These are phyloP conservation scores for Nymphalis urticae DNA, from an alignment of 2,888 invertebrate species.

Conservation along the genomic window DNA sequence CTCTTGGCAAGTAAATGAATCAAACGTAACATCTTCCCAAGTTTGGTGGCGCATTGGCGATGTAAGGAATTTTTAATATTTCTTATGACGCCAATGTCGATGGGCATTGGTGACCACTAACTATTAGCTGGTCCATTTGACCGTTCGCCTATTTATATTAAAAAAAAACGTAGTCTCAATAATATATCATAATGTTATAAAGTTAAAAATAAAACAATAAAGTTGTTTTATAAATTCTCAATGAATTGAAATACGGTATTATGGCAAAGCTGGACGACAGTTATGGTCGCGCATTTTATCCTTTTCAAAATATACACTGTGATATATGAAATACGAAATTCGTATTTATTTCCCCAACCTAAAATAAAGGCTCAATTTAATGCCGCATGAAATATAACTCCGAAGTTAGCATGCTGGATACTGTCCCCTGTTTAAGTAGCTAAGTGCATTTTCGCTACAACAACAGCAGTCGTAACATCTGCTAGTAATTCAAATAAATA, in stretches of 20 bases:
- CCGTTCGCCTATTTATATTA: no score
- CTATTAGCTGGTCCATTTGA: no score
- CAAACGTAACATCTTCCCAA: no score
- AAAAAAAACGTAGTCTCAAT: not conserved
- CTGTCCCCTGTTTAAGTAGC: not conserved
- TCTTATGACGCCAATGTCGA: no score
- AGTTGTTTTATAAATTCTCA: not conserved
- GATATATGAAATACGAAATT: conserved; percentile 4
- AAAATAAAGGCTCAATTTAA: conserved; percentile 1
- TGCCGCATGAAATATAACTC: conserved; percentile 1
- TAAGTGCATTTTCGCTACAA: not conserved
- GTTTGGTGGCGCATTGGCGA: no score
- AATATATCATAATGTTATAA: not conserved
- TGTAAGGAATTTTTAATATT: no score
- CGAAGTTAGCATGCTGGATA: not conserved
- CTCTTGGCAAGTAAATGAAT: no score
- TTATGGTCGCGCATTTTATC: conserved; percentile 25
- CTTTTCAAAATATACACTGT: conserved; percentile 15
- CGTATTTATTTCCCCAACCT: conserved; percentile 5
- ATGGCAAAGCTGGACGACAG: conserved; percentile 10
- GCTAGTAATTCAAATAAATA: no score
- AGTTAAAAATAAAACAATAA: not conserved
- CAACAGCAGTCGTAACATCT: not conserved
- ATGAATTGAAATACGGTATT: not conserved
- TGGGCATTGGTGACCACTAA: no score